phyloP scores from a whole-genome alignment of 1,140 invertebrate genomes.

The Leptinotarsa lineolata region DNA sequence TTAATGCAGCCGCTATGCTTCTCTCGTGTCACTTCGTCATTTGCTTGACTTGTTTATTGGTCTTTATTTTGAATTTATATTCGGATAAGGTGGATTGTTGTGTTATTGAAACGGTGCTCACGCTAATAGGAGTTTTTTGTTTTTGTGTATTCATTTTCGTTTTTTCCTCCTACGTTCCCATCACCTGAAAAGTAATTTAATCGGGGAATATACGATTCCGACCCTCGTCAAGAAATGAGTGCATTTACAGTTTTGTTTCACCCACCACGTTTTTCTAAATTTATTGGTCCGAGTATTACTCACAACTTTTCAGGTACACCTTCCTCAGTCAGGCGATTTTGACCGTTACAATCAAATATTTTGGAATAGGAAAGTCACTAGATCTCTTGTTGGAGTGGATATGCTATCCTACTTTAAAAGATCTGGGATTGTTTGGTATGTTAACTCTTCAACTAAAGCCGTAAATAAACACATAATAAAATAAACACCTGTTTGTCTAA shows the following conservation, averaged over 20 bases:
- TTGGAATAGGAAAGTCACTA: no score
- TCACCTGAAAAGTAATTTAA: conserved; percentile 4
- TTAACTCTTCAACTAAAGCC: no score
- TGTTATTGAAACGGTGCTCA: conserved; percentile 12
- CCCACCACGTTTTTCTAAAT: no score
- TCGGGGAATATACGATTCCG: neutral
- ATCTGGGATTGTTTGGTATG: no score
- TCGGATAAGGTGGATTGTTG: conserved; percentile 22
- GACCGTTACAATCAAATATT: no score
- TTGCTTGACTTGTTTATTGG: conserved; percentile 26
- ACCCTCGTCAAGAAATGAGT: neutral
- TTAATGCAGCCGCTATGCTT: conserved; percentile 27
- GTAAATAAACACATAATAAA: no score
- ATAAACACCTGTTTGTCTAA: no score
- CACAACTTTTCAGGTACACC: no score
- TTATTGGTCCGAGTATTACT: no score
- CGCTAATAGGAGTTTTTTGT: conserved; percentile 11
- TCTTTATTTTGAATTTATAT: conserved; percentile 28
- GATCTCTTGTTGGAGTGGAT: no score
- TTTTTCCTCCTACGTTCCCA: conserved; percentile 10
- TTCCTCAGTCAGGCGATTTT: no score
- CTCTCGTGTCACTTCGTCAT: conserved; percentile 30
- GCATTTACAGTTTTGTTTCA: neutral
- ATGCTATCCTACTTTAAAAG: no score
- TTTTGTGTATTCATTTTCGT: neutral